phyloP scores from a whole-genome alignment of 2,888 invertebrate genomes.

The Siphlonurus alternatus region DNA sequence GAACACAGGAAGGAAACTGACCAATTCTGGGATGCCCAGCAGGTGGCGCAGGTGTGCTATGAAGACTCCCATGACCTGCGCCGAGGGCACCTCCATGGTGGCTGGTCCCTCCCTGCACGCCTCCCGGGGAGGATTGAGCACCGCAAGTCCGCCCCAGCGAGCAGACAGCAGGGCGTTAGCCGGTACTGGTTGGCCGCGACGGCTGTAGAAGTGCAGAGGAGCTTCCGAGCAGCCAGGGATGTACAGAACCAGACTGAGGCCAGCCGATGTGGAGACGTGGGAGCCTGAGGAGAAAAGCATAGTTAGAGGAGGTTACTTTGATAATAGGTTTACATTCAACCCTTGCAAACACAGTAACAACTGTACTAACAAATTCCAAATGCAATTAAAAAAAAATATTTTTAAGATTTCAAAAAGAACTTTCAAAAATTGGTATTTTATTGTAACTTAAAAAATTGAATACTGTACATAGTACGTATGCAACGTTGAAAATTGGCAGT shows the following conservation, averaged over 20 bases:
- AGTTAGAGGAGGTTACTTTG: no score
- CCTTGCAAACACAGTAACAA: no score
- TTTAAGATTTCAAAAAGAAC: background rate
- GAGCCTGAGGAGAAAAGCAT: no score
- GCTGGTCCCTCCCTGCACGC: background rate
- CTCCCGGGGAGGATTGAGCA: constrained; percentile 46
- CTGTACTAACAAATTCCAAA: no score
- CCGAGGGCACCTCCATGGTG: constrained; percentile 30
- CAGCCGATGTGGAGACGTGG: constrained; percentile 63
- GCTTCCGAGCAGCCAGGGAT: constrained; percentile 53
- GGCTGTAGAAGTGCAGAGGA: constrained; percentile 55
- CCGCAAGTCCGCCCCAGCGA: constrained; percentile 77
- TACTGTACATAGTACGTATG: no score
- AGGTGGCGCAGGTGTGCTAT: constrained; percentile 55
- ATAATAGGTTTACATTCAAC: no score
- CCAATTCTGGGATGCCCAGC: constrained; percentile 48
- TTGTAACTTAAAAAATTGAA: no score
- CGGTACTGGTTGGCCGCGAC: constrained; percentile 23
- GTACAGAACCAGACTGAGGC: constrained; percentile 72
- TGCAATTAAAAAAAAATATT: constrained; percentile 2
- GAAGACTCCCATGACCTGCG: constrained; percentile 57
- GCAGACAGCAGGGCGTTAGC: constrained; percentile 29
- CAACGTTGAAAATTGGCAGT: no score
- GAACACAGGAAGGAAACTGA: no score
- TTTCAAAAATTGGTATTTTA: no score